These are phyloP conservation scores for Penaeus chinensis DNA, from an alignment of 1,140 invertebrate genomes.

Conservation along the genomic window DNA sequence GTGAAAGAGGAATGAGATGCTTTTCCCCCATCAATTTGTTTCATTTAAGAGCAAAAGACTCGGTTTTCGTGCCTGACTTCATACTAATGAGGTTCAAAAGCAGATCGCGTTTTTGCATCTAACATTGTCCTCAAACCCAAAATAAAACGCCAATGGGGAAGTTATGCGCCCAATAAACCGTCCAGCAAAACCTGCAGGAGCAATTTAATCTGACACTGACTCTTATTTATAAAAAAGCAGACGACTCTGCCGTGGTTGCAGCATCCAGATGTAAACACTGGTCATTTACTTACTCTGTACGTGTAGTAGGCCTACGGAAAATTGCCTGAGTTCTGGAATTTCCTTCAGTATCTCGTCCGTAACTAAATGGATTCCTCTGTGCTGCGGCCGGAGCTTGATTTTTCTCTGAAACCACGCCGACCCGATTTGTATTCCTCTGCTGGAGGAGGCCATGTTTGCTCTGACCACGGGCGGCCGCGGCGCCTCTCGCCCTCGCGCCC, in stretches of 20 bases:
- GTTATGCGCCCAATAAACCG: conserved; percentile 10
- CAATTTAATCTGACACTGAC: conserved; percentile 49
- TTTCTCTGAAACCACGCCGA: conserved; percentile 97
- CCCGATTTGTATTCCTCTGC: conserved; percentile 87
- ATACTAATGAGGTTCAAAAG: background rate
- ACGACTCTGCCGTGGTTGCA: conserved; percentile 58
- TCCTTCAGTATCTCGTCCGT: conserved; percentile 94
- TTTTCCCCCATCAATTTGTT: too few relatives aligned
- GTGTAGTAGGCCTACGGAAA: conserved; percentile 93
- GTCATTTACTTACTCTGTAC: conserved; percentile 87
- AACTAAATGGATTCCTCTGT: conserved; percentile 92
- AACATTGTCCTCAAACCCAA: background rate
- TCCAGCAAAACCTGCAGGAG: background rate
- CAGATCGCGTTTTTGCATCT: background rate
- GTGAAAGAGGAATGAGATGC: too few relatives aligned
- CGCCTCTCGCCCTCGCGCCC: background rate
- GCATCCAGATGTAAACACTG: conserved; percentile 13
- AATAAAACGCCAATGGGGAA: conserved; percentile 7
- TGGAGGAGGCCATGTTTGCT: conserved; percentile 82
- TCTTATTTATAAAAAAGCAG: conserved; percentile 65
- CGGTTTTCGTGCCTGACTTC: too few relatives aligned
- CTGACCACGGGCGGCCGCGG: conserved; percentile 42
- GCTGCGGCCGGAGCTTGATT: conserved; percentile 92
- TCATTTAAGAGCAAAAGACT: too few relatives aligned
- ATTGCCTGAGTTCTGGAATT: conserved; percentile 91